Conservation (phyloP, 2,888 invertebrate genomes). For the Leptopilina drosophilae region DNA sequence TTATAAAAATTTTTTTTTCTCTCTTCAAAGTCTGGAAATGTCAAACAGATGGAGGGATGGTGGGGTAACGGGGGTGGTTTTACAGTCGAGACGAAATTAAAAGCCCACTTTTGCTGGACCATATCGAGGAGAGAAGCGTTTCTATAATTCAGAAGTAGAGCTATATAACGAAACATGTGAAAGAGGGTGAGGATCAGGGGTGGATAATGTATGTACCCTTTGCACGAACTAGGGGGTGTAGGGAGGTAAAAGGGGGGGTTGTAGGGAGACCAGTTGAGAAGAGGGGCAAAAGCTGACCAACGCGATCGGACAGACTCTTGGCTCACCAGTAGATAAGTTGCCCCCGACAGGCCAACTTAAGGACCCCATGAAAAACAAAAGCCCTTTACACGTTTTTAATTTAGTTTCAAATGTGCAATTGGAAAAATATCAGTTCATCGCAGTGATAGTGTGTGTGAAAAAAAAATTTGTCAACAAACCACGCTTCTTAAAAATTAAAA, state of each 20-base stretch:
- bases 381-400: background rate
- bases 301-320: constrained; percentile 68
- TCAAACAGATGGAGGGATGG: too few species aligned
- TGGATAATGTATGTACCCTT: constrained; percentile 76
- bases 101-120: constrained; percentile 58
- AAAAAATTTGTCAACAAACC: too few species aligned
- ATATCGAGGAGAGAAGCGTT: constrained; percentile 60
- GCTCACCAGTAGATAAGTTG: constrained; percentile 73
- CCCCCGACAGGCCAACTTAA: constrained; percentile 70
- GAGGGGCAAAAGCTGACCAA: constrained; percentile 73
- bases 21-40: too few species aligned
- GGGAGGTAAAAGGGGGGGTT: constrained; percentile 53
- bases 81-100: constrained; percentile 64
- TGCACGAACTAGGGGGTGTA: constrained; percentile 53
- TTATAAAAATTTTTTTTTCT: too few species aligned
- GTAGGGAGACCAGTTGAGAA: constrained; percentile 64
- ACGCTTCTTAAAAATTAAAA: too few species aligned
- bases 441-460: too few species aligned
- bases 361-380: constrained; percentile 31
- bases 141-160: constrained; percentile 72
- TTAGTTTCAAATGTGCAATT: too few species aligned
- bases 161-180: constrained; percentile 61
- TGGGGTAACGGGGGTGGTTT: constrained; percentile 47
- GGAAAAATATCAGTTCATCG: too few species aligned
- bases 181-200: constrained; percentile 66